phyloP scores from a whole-genome alignment of 2,797 vertebrate genomes.

The Halcyon smyrnensis region DNA sequence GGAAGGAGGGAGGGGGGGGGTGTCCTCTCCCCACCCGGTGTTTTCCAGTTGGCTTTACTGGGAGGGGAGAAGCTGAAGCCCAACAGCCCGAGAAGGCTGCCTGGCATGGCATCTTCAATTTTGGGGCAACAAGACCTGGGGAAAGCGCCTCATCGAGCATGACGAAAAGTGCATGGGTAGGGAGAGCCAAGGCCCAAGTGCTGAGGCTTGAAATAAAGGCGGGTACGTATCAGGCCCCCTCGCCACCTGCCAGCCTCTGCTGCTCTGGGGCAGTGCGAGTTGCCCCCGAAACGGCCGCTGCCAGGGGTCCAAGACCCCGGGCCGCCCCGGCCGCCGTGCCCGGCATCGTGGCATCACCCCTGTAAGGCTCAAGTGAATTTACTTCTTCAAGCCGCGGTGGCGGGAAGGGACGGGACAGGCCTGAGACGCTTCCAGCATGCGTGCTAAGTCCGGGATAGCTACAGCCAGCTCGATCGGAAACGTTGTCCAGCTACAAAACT shows the following conservation, averaged over 20 bases:
- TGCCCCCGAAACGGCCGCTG: fast-evolving
- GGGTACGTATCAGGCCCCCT: fast-evolving
- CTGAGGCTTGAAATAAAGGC: not conserved
- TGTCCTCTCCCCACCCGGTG: not conserved
- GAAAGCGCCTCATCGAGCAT: fast-evolving
- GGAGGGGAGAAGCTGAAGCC: not conserved
- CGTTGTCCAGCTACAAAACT: not conserved
- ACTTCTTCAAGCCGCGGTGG: not conserved
- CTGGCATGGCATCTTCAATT: not conserved
- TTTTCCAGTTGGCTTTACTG: not conserved
- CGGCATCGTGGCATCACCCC: not conserved
- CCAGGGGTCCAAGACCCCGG: not conserved
- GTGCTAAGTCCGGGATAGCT: not conserved
- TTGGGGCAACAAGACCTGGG: not conserved
- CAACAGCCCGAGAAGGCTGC: not conserved
- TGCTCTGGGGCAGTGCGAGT: not conserved
- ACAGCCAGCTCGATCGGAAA: not conserved
- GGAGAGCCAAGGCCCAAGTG: not conserved
- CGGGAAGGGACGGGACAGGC: not conserved
- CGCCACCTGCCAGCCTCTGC: too few species aligned
- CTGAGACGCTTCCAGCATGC: not conserved
- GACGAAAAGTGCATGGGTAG: not conserved
- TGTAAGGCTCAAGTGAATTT: not conserved
- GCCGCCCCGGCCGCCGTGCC: fast-evolving
- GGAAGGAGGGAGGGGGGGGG: not conserved